A percentile compares a stretch with the other conserved stretches of the same genome.
These are phyloP conservation scores for Cryptocephalus primarius DNA, from an alignment of 2,888 invertebrate genomes.

Conservation along the genomic window DNA sequence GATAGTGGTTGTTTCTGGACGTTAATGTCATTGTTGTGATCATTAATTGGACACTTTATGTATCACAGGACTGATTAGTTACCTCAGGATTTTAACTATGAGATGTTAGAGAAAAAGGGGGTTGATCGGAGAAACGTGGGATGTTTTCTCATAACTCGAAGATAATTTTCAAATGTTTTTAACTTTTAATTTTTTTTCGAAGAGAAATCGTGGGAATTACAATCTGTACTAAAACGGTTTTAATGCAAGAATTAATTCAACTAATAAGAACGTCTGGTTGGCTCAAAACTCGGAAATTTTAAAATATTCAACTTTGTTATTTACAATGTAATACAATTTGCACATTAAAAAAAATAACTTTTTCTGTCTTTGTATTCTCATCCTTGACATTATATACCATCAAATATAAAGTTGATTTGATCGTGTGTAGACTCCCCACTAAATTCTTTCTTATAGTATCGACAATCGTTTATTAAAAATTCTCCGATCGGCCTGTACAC, in stretches of 20 bases:
- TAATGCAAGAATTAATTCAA: neutral
- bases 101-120: constrained; percentile 8
- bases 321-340: neutral
- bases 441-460: neutral
- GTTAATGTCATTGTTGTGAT: constrained; percentile 5
- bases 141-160: neutral
- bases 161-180: neutral
- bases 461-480: too few species aligned
- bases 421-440: neutral
- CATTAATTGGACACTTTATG: constrained; percentile 15
- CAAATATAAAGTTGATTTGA: too few species aligned
- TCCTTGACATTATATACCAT: neutral
- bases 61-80: constrained; percentile 26
- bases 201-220: too few species aligned
- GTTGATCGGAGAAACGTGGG: neutral
- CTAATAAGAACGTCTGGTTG: too few species aligned
- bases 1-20: constrained; percentile 3
- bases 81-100: constrained; percentile 22
- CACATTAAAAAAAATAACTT: neutral
- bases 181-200: neutral
- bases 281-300: too few species aligned
- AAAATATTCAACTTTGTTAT: neutral
- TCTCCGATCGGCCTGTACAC: neutral
- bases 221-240: neutral
- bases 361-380: neutral